A percentile compares a stretch with the other conserved stretches of the same genome.
Conservation (phyloP, 2,888 invertebrate genomes). For the Uloborus plumipes region DNA sequence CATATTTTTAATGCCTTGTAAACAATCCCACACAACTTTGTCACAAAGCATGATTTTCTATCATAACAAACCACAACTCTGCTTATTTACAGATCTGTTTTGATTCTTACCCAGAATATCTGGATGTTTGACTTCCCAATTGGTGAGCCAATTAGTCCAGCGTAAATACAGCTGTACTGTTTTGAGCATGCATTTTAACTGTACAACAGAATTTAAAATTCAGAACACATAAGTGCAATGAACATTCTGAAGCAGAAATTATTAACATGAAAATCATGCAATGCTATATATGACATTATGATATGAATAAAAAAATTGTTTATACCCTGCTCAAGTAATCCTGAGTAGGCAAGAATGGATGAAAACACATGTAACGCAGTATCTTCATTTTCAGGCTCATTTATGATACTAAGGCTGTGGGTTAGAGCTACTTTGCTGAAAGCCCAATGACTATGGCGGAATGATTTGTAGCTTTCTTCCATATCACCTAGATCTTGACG, state of each 20-base stretch:
- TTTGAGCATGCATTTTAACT: too few species aligned
- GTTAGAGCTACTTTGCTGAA: conserved; percentile 85
- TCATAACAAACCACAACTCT: too few species aligned
- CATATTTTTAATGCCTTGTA: too few species aligned
- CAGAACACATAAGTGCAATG: not conserved
- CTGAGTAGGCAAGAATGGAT: conserved; percentile 89
- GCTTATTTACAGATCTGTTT: too few species aligned
- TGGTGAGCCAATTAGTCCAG: too few species aligned
- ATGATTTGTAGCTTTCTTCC: conserved; percentile 83
- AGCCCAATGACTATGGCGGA: conserved; percentile 78
- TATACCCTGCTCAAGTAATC: conserved; percentile 73
- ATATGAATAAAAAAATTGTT: not conserved
- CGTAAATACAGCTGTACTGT: too few species aligned
- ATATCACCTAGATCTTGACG: conserved; percentile 73
- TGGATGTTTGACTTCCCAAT: too few species aligned
- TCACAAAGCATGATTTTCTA: too few species aligned
- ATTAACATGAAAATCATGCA: not conserved
- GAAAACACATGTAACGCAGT: conserved; percentile 90
- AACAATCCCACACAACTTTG: too few species aligned
- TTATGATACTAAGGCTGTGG: conserved; percentile 85
- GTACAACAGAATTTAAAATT: too few species aligned
- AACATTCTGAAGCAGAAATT: too few species aligned
- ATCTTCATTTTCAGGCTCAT: conserved; percentile 86
- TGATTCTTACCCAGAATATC: too few species aligned
- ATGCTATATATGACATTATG: not conserved